Conservation (phyloP, 2,797 vertebrate species). For the Chelmon rostratus region DNA sequence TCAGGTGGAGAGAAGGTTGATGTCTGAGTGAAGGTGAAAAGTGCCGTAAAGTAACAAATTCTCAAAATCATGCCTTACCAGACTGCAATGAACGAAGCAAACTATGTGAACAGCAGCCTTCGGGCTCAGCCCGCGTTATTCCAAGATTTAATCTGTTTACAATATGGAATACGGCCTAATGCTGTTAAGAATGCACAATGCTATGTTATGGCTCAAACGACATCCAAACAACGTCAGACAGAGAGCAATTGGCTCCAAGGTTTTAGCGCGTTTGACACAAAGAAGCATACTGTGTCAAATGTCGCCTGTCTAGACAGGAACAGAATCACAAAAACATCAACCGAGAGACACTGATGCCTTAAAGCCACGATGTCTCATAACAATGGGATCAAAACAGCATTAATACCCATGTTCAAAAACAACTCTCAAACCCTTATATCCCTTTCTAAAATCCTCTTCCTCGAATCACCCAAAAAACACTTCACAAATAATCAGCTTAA, state of each 20-base stretch:
- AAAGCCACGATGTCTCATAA: slow-evolving; percentile 52
- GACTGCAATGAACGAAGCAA: neutral
- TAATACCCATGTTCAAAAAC: slow-evolving; percentile 68
- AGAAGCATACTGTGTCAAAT: slow-evolving; percentile 39
- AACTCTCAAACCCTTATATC: slow-evolving; percentile 46
- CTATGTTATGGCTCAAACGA: neutral
- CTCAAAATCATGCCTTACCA: neutral
- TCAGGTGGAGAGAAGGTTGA: neutral
- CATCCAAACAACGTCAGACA: slow-evolving; percentile 31
- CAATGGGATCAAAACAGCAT: slow-evolving; percentile 63
- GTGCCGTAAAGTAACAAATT: neutral
- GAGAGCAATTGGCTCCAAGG: slow-evolving; percentile 28
- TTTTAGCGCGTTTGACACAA: slow-evolving; percentile 52
- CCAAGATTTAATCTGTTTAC: slow-evolving; percentile 39
- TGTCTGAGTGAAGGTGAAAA: neutral
- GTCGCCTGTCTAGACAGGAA: slow-evolving; percentile 57
- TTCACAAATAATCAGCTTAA: slow-evolving; percentile 72
- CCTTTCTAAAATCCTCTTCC: slow-evolving; percentile 58
- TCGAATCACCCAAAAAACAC: slow-evolving; percentile 56
- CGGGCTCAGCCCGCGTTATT: neutral
- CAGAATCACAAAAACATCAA: slow-evolving; percentile 38
- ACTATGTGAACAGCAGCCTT: neutral
- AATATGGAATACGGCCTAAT: slow-evolving; percentile 10
- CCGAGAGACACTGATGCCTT: slow-evolving; percentile 41
- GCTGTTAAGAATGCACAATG: slow-evolving; percentile 27